A percentile compares a stretch with the other conserved stretches of the same genome.
These are phyloP conservation scores for Metellina segmentata DNA, from an alignment of 2,888 invertebrate genomes.

Conservation along the genomic window DNA sequence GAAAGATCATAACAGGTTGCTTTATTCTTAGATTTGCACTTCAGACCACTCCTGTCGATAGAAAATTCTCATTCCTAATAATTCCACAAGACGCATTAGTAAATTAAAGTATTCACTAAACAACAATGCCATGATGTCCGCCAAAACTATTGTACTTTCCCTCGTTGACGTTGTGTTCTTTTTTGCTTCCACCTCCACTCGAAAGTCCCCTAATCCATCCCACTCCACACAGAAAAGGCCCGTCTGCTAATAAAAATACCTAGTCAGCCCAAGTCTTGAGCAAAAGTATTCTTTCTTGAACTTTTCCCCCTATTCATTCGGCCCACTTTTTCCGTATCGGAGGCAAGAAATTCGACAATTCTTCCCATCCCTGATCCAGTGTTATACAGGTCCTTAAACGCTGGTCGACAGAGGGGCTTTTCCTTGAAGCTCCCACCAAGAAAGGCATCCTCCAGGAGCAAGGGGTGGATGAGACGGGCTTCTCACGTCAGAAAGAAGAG, in stretches of 20 bases:
- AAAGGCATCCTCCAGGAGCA: background rate
- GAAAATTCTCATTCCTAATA: too few relatives aligned
- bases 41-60: too few relatives aligned
- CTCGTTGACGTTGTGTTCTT: too few relatives aligned
- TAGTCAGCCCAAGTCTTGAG: constrained; percentile 15
- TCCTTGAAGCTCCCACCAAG: background rate
- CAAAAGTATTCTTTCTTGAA: background rate
- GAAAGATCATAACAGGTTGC: too few relatives aligned
- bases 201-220: background rate
- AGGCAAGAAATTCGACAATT: constrained; percentile 27
- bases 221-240: constrained; percentile 9
- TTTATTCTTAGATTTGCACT: too few relatives aligned
- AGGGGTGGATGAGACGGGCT: constrained; percentile 33
- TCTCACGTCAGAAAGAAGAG: constrained; percentile 23
- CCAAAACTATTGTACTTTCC: too few relatives aligned
- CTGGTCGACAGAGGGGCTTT: constrained; percentile 52
- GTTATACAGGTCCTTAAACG: constrained; percentile 58
- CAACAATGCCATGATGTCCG: too few relatives aligned
- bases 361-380: constrained; percentile 63
- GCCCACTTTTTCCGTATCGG: background rate
- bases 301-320: background rate
- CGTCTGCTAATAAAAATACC: constrained; percentile 12
- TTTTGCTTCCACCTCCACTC: background rate
- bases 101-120: too few relatives aligned
- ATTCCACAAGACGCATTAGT: too few relatives aligned